These are phyloP conservation scores for Nephila pilipes DNA, from an alignment of 1,140 invertebrate species.

Conservation along the genomic window DNA sequence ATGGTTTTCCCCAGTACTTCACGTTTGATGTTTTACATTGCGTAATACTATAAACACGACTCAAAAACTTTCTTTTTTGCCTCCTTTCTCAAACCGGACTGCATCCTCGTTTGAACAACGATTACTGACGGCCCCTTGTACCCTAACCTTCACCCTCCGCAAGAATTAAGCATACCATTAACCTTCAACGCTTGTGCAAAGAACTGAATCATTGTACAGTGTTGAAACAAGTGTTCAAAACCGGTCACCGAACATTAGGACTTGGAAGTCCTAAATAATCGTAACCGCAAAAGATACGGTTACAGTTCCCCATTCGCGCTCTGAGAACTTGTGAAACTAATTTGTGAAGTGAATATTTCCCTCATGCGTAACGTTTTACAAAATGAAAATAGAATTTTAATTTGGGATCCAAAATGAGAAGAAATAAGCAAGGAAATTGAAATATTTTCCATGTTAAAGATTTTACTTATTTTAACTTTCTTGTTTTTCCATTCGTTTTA, in stretches of 20 bases:
- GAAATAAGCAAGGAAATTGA: too few relatives aligned
- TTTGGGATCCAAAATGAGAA: too few relatives aligned
- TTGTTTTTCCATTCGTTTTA: too few relatives aligned
- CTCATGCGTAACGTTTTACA: too few relatives aligned
- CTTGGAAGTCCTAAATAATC: not conserved
- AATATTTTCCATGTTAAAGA: too few relatives aligned
- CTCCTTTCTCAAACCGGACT: not conserved
- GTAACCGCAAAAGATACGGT: not conserved
- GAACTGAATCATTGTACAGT: not conserved
- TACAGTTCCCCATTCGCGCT: too few relatives aligned
- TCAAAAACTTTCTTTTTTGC: not conserved
- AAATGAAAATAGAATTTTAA: too few relatives aligned
- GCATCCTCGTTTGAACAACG: not conserved
- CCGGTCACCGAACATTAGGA: constrained; percentile 6
- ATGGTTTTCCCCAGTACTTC: not conserved
- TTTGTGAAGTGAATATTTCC: too few relatives aligned
- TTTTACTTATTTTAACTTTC: too few relatives aligned
- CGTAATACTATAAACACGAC: not conserved
- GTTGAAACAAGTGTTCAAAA: not conserved
- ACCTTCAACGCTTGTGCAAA: not conserved
- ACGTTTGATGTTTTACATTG: not conserved
- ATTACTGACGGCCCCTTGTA: not conserved
- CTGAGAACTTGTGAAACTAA: too few relatives aligned
- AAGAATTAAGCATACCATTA: not conserved
- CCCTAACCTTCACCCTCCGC: not conserved